Percentiles rank a stretch among this genome's conserved stretches.
Conservation (phyloP, 2,888 invertebrate genomes). For the Campopleginae sp. region DNA sequence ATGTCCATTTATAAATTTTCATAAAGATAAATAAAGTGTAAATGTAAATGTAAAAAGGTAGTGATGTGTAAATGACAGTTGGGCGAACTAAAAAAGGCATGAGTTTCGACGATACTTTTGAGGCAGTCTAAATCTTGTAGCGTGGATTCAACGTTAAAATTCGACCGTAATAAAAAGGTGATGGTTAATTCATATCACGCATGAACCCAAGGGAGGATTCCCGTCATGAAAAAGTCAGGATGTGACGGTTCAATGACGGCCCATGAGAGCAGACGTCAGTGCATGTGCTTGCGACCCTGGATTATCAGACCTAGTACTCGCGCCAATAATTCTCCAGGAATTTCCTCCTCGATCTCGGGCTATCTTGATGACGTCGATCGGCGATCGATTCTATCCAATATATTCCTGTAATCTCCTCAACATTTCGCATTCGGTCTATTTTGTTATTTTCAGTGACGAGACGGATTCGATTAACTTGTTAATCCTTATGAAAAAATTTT, state of each 20-base stretch:
- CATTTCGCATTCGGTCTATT: background rate
- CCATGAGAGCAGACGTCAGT: constrained; percentile 45
- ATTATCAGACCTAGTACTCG: constrained; percentile 36
- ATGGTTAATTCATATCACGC: background rate
- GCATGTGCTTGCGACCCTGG: constrained; percentile 49
- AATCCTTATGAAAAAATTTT: no score
- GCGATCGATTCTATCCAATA: constrained; percentile 13
- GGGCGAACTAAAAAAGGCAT: no score
- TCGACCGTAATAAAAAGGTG: background rate
- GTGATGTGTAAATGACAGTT: no score
- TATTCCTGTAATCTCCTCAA: background rate
- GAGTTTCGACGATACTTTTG: no score
- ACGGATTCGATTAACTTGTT: background rate
- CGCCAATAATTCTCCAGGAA: constrained; percentile 35
- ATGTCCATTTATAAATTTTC: no score
- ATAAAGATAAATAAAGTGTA: no score
- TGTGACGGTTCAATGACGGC: constrained; percentile 50
- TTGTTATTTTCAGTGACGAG: background rate
- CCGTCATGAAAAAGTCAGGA: constrained; percentile 51
- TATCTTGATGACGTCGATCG: constrained; percentile 42
- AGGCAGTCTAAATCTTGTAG: background rate
- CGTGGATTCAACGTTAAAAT: background rate
- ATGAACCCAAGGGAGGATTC: background rate
- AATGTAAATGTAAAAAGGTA: no score
- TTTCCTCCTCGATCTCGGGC: constrained; percentile 37